Evolutionary conservation across 2,888 invertebrate species (phyloP).

Genomic region (Apoda limacodes): DNA sequence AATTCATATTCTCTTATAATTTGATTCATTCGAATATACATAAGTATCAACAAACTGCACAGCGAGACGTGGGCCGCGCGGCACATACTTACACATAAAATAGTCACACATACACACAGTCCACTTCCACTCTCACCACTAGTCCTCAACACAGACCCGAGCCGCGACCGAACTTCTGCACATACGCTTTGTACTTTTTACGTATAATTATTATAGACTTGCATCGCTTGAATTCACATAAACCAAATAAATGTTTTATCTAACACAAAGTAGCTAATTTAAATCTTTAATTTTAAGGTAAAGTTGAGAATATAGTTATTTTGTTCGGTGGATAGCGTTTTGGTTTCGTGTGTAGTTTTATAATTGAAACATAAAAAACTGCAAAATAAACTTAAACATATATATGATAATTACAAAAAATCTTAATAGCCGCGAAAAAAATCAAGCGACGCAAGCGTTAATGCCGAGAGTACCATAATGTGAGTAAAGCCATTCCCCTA

Average conservation of each 20-base stretch:
- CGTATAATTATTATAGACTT: conserved; percentile 19
- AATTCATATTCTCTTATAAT: conserved; percentile 69
- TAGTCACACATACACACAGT: conserved; percentile 22
- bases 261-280: conserved; percentile 7
- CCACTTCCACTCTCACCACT: conserved; percentile 22
- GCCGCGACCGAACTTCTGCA: conserved; percentile 61
- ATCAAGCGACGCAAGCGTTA: too few relatives aligned
- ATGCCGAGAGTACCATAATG: too few relatives aligned
- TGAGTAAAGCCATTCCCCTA: too few relatives aligned
- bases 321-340: too few relatives aligned
- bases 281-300: too few relatives aligned
- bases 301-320: too few relatives aligned
- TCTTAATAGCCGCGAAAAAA: too few relatives aligned
- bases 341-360: too few relatives aligned
- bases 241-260: too few relatives aligned
- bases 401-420: too few relatives aligned
- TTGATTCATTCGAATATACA: conserved; percentile 70
- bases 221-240: conserved; percentile 26
- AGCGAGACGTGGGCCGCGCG: conserved; percentile 56
- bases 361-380: too few relatives aligned
- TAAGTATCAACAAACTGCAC: conserved; percentile 68
- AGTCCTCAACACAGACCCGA: conserved; percentile 35
- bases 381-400: too few relatives aligned
- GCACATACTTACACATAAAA: conserved; percentile 24
- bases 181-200: conserved; percentile 62